phyloP scores from a whole-genome alignment of 2,888 invertebrate genomes.

The Ethmia dodecea region DNA sequence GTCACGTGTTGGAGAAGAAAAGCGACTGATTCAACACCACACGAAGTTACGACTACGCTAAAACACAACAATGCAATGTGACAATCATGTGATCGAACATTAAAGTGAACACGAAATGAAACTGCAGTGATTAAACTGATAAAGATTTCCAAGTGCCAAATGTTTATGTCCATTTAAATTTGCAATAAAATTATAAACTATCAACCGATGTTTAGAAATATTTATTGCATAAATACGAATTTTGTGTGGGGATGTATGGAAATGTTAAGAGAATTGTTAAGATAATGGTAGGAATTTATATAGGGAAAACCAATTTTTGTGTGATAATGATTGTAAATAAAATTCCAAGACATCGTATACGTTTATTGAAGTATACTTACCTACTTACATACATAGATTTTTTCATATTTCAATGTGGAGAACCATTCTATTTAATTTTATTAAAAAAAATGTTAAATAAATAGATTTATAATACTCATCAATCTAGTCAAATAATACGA shows the following conservation, averaged over 20 bases:
- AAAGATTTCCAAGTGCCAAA: constrained; percentile 55
- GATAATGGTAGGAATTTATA: constrained; percentile 16
- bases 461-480: neutral
- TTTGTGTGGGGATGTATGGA: constrained; percentile 35
- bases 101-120: constrained; percentile 16
- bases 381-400: neutral
- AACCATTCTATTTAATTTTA: neutral
- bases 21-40: too few relatives aligned
- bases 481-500: neutral
- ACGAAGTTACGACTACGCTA: neutral
- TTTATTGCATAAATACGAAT: constrained; percentile 33
- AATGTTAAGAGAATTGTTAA: constrained; percentile 28
- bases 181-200: constrained; percentile 47
- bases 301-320: constrained; percentile 41
- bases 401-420: neutral
- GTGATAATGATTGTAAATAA: constrained; percentile 60
- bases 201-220: constrained; percentile 39
- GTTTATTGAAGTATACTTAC: constrained; percentile 48
- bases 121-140: constrained; percentile 26
- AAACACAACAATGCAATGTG: constrained; percentile 14
- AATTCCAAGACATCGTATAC: constrained; percentile 55
- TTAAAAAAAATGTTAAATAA: neutral
- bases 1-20: too few relatives aligned
- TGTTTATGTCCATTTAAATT: constrained; percentile 57
- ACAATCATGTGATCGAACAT: constrained; percentile 6